Base-by-base conservation (phyloP, 2,888 invertebrate genomes). In the Phania funesta region DNA sequence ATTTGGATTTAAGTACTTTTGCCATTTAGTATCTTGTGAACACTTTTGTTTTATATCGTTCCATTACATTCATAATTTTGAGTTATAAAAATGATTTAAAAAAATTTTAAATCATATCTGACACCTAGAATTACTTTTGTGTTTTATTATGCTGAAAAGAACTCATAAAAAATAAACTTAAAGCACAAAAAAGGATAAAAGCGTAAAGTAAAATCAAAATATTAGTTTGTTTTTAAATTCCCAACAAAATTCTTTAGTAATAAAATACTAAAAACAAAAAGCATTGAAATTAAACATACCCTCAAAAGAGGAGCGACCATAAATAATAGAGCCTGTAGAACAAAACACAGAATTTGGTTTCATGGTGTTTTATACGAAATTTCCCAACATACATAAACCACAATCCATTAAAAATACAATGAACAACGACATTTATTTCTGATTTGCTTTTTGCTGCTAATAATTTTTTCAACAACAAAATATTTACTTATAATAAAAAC, bases 311-410 rank as follows among this genome's bases (percentile, higher is more conserved):
- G 6, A 44, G 13, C n/a, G 26, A 16, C 26, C 60, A 50, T 71
- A 46, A 65, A 46, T 74, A 64, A 65, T 56, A 54, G 46, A 60
- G 38, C 1, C 18, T 20, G 60, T 18, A 11, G 16, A 52, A n/a
- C n/a, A 64, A 58, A 65, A 75, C 41, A n/a, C 29, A 62, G 62
- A 62, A 48, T 73, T 62, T 24, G 11, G 52, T 62, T 58, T 62
- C 20, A 62, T 73, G 32, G 29, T 50, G 1, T 60, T 60, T 50
- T 38, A 26, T 24, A 24, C 18, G 9, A 11, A 46, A 46, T 46
- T 46, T 11, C 6, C 0, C 29, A 13, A 22, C 29, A 22, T 16
- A 9, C 20, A 22, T 62, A 11, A 64, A 22, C 74, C 52, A 64
- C 64, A 54, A 62, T n/a, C 8, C 2, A 62, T 6, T 18, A 16